Conservation (phyloP, 1,140 invertebrate species). For the Sipha flava region DNA sequence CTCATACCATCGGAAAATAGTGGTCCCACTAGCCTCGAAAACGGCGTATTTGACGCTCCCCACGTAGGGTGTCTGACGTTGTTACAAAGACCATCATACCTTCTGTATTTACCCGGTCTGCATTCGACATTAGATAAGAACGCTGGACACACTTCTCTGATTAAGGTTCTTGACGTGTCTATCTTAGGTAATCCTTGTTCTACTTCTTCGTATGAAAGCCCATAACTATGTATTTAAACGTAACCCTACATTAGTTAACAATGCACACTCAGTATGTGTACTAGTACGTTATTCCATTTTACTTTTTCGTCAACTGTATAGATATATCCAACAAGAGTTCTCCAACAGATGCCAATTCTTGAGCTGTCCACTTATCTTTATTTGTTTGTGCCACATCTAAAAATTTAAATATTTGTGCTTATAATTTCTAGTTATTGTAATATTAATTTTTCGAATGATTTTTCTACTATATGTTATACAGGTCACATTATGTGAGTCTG, state of each 20-base stretch:
- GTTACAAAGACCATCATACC: constrained; percentile 85
- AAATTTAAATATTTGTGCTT: neutral
- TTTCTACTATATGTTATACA: neutral
- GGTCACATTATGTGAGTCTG: neutral
- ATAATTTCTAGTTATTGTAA: neutral
- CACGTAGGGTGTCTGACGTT: constrained; percentile 83
- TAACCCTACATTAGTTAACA: neutral
- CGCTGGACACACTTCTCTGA: constrained; percentile 77
- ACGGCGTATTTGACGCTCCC: constrained; percentile 77
- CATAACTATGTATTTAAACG: constrained; percentile 54
- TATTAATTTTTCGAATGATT: neutral
- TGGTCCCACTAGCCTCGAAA: constrained; percentile 64
- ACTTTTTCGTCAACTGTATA: constrained; percentile 74
- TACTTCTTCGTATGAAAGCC: constrained; percentile 73
- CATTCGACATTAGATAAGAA: constrained; percentile 80
- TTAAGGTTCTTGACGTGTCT: constrained; percentile 80
- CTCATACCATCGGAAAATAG: constrained; percentile 75
- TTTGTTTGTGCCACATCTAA: constrained; percentile 25
- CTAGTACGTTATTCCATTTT: constrained; percentile 48
- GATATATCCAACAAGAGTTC: constrained; percentile 78
- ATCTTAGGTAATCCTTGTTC: constrained; percentile 78
- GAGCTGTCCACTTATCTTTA: constrained; percentile 55
- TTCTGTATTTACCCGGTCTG: constrained; percentile 76
- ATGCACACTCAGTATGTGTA: neutral
- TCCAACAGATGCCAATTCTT: constrained; percentile 72